A percentile compares a stretch with the other conserved stretches of the same genome.
These are phyloP conservation scores for Choreutis nemorana DNA, from an alignment of 2,888 invertebrate species.

Conservation along the genomic window DNA sequence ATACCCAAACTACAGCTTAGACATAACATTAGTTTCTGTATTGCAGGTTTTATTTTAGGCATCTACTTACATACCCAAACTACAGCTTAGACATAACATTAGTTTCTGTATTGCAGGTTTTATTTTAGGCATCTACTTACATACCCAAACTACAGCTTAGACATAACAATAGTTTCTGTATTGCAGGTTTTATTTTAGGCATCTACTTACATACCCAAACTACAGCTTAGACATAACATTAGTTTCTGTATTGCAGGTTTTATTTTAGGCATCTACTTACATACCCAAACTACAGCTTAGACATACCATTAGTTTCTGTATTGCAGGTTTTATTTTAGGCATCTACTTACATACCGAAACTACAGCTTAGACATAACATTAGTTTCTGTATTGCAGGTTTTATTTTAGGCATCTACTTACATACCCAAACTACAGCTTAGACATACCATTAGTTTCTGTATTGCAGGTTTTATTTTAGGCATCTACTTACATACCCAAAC, in stretches of 20 bases:
- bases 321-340: conserved; percentile 1
- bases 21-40: conserved; percentile 3
- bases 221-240: neutral
- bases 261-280: conserved; percentile 3
- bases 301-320: conserved; percentile 1
- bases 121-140: conserved; percentile 4
- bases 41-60: conserved; percentile 12
- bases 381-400: conserved; percentile 1
- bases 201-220: conserved; percentile 3
- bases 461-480: conserved; percentile 1
- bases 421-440: neutral
- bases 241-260: conserved; percentile 1
- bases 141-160: neutral
- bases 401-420: conserved; percentile 3
- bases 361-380: neutral
- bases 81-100: neutral
- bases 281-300: neutral
- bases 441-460: conserved; percentile 1
- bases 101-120: conserved; percentile 13
- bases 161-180: conserved; percentile 3
- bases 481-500: conserved; percentile 2
- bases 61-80: conserved; percentile 3
- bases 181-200: conserved; percentile 12
- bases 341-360: conserved; percentile 2
- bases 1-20: neutral